Base-by-base conservation (phyloP, 2,888 invertebrate genomes). In the Lepidocyrtinus sp. region DNA sequence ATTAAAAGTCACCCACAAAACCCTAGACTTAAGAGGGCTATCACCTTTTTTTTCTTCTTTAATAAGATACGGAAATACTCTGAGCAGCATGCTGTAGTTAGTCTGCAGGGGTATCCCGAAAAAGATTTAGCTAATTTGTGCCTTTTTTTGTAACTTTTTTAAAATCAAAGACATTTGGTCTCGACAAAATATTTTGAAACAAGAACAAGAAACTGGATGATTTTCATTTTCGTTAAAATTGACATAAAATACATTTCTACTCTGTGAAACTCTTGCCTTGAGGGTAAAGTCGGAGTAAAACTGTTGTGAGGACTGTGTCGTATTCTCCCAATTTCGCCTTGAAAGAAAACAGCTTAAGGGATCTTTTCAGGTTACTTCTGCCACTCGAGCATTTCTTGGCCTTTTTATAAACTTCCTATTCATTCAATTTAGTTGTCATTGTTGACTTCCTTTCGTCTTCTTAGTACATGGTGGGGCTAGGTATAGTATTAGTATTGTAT, bases 341-440 rank as follows among this genome's bases (percentile, higher is more conserved):
- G 50, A 50, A 64, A 21, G 59, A 59, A 76, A 70, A 63, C 76
- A n/a, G 63, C 70, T 70, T 55, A 76, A 70, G 64, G 70, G 69
- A 76, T 76, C 75, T 67, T 24, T 65, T 62, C 27, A 36, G 3
- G 46, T 45, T 5, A 1, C 24, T 74, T 15, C 36, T 26, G 24
- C 70, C 59, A n/a, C 65, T 64, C 61, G 36, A 61, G 15, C 24
- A 62, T 21, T 12, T 65, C 17, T n/a, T 55, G 55, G n/a, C 5
- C 46, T 50, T 64, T 36, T 73, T 25, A 25, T 17, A 24, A 45
- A 26, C 17, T 73, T 26, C 1, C 27, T 27, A 21, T 59, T 59
- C 59, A 59, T 21, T 59, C 59, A 21, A 59, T 59, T 59, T 59
- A 59, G 59, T 22, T 59, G 59, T 59, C 59, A 21, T 59, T 50